phyloP scores from a whole-genome alignment of 2,888 invertebrate species.

The Aporophyla nigra region DNA sequence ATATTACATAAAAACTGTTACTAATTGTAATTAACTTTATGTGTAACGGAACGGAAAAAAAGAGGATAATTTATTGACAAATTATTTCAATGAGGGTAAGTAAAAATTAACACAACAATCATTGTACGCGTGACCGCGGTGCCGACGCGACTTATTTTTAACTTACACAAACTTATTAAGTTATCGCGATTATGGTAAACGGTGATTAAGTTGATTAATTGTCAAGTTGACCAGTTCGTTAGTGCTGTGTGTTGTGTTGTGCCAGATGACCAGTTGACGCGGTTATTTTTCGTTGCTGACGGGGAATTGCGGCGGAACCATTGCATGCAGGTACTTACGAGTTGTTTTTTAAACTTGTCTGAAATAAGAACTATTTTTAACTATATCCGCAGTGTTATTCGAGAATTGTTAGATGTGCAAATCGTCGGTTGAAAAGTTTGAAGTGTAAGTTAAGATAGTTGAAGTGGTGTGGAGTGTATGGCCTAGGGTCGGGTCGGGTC shows the following conservation, averaged over 20 bases:
- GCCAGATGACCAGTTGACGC: conserved; percentile 31
- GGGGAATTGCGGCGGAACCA: conserved; percentile 4
- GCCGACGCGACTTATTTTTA: conserved; percentile 34
- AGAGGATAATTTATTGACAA: conserved; percentile 13
- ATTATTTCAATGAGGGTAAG: conserved; percentile 38
- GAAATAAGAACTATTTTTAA: conserved; percentile 8
- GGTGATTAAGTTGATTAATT: conserved; percentile 60
- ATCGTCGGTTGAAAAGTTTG: conserved; percentile 72
- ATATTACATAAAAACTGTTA: not conserved
- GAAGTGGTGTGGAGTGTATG: conserved; percentile 74
- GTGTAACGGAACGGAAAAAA: conserved; percentile 5
- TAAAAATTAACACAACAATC: conserved; percentile 44
- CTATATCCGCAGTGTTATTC: conserved; percentile 62
- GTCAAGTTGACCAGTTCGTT: conserved; percentile 51
- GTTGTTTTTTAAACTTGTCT: not conserved
- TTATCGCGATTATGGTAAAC: conserved; percentile 50
- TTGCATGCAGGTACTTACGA: conserved; percentile 30
- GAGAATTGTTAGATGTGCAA: conserved; percentile 73
- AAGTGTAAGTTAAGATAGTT: conserved; percentile 77
- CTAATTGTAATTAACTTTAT: not conserved
- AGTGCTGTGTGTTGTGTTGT: conserved; percentile 42
- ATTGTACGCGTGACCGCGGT: conserved; percentile 40
- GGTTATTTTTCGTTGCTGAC: conserved; percentile 18
- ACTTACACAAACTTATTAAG: conserved; percentile 59
- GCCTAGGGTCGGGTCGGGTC: conserved; percentile 70